A percentile compares a stretch with the other conserved stretches of the same genome.
Conservation (phyloP, 2,113 vertebrate genomes). For the Ranitomeya variabilis region DNA sequence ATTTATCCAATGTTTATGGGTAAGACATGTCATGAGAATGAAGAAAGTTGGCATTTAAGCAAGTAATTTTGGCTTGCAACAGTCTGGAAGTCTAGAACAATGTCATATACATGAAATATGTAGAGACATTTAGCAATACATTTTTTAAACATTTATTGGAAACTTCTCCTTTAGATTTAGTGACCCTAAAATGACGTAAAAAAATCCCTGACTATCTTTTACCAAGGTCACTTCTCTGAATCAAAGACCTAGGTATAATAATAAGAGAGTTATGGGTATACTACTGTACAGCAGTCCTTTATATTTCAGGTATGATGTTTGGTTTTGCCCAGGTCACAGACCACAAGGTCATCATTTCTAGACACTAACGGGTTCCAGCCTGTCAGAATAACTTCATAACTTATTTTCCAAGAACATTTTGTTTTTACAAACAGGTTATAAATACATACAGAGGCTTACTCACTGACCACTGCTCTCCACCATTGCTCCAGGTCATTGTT, state of each 20-base stretch:
- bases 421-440: no score
- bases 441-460: no score
- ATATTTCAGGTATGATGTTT: neutral
- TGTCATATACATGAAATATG: no score
- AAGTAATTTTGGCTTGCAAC: neutral
- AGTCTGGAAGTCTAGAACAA: neutral
- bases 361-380: neutral
- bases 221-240: neutral
- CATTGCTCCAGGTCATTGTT: no score
- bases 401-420: no score
- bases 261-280: neutral
- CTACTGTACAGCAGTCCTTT: neutral
- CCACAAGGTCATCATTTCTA: neutral
- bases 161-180: neutral
- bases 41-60: neutral
- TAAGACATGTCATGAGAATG: no score
- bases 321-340: neutral
- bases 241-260: neutral
- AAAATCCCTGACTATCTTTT: neutral
- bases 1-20: no score
- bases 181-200: neutral
- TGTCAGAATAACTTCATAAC: neutral
- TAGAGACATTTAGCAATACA: neutral
- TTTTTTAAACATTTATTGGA: neutral
- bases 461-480: no score